Conservation (phyloP, 2,113 vertebrate genomes). For the Antechinus flavipes region DNA sequence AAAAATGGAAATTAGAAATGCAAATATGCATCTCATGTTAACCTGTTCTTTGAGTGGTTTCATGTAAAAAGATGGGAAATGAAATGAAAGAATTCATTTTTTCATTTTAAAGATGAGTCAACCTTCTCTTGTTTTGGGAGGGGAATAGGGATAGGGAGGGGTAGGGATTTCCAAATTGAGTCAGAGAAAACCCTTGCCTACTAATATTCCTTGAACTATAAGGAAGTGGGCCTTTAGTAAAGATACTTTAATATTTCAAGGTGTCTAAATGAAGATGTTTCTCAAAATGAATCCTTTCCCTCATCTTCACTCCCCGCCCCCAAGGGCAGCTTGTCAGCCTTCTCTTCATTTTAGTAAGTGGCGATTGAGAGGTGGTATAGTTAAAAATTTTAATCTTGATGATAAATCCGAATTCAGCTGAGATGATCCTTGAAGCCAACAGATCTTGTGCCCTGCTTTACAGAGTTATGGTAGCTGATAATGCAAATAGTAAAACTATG, state of each 20-base stretch:
- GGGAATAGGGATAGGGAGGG: background rate
- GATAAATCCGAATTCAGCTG: background rate
- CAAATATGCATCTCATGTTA: background rate
- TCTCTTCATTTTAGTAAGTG: background rate
- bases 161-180: slow-evolving; percentile 45
- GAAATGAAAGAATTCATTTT: slow-evolving; percentile 18
- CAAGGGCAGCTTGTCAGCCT: background rate
- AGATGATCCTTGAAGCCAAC: background rate
- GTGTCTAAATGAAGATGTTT: background rate
- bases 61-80: slow-evolving; percentile 26
- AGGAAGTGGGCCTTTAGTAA: slow-evolving; percentile 5
- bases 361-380: background rate
- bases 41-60: background rate
- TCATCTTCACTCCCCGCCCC: background rate
- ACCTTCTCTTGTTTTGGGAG: slow-evolving; percentile 21
- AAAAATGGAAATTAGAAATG: background rate
- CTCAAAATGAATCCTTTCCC: background rate
- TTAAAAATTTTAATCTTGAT: background rate
- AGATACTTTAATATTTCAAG: slow-evolving; percentile 1
- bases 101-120: slow-evolving; percentile 45
- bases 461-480: slow-evolving; percentile 30
- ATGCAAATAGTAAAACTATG: slow-evolving; percentile 22
- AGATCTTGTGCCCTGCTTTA: background rate
- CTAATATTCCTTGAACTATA: slow-evolving; percentile 37
- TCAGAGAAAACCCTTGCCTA: slow-evolving; percentile 43